Evolutionary conservation across 2,888 invertebrate species (phyloP).

Genomic region (Vannuccia rotundouncinata): DNA sequence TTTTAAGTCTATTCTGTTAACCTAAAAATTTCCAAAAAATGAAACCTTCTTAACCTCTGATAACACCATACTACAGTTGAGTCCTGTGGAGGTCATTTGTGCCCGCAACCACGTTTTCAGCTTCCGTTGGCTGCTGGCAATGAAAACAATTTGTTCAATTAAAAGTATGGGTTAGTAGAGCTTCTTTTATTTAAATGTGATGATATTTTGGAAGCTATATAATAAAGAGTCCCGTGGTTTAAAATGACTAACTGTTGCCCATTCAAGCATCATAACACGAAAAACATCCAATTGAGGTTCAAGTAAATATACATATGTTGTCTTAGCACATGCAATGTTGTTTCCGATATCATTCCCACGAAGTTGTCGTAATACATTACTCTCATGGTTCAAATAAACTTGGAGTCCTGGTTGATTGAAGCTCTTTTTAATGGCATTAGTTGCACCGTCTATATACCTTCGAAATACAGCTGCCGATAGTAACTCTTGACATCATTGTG

Average conservation of each 20-base stretch:
- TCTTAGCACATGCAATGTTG: conserved; percentile 12
- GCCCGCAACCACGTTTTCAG: conserved; percentile 14
- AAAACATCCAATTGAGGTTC: neutral
- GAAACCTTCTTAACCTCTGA: too few relatives aligned
- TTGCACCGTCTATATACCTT: conserved; percentile 13
- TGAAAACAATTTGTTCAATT: neutral
- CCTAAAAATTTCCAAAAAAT: too few relatives aligned
- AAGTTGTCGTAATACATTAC: neutral
- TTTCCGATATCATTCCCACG: conserved; percentile 8
- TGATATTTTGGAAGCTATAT: neutral
- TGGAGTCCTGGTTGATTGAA: conserved; percentile 21
- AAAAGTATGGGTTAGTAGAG: too few relatives aligned
- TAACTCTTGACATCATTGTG: conserved; percentile 16
- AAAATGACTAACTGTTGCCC: neutral
- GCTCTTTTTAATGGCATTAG: conserved; percentile 12
- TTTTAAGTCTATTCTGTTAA: too few relatives aligned
- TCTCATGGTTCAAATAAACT: conserved; percentile 17
- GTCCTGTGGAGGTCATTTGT: conserved; percentile 2
- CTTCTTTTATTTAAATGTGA: neutral
- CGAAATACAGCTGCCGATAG: conserved; percentile 1
- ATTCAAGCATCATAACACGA: neutral
- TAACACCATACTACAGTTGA: conserved; percentile 4
- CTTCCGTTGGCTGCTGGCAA: neutral
- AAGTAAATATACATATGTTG: conserved; percentile 2
- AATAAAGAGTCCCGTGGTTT: neutral